Evolutionary conservation across 1,140 invertebrate genomes (phyloP).

Genomic region (Vanessa atalanta): DNA sequence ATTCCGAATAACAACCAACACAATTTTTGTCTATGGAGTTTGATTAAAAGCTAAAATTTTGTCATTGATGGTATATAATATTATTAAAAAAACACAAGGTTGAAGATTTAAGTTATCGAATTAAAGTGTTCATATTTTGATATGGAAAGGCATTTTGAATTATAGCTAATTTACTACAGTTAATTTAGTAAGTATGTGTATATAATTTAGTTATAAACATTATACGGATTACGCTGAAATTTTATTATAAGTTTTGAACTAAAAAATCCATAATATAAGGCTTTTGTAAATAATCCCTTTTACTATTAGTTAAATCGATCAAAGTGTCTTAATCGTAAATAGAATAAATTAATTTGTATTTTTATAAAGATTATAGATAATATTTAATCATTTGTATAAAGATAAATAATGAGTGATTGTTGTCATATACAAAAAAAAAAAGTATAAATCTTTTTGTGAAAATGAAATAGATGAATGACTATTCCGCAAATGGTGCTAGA

Average conservation of each 20-base stretch:
- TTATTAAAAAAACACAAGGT: background rate
- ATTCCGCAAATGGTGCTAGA: conserved; percentile 38
- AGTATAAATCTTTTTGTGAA: conserved; percentile 11
- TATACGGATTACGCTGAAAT: conserved; percentile 2
- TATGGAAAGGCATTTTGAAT: conserved; percentile 37
- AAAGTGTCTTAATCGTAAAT: conserved; percentile 39
- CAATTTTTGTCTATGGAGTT: background rate
- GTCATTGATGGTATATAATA: background rate
- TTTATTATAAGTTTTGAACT: conserved; percentile 6
- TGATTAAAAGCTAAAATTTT: background rate
- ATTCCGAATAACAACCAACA: background rate
- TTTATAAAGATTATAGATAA: conserved; percentile 36
- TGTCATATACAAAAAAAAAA: conserved; percentile 4
- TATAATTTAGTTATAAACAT: conserved; percentile 27
- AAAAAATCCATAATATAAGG: conserved; percentile 2
- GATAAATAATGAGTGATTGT: background rate
- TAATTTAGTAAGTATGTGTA: conserved; percentile 23
- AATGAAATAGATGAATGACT: conserved; percentile 21
- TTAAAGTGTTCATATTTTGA: conserved; percentile 41
- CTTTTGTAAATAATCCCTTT: conserved; percentile 30
- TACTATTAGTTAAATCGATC: conserved; percentile 26
- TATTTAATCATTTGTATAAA: conserved; percentile 20
- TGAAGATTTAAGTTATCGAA: conserved; percentile 16
- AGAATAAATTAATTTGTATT: conserved; percentile 36
- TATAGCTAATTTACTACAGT: background rate